Percentiles rank a stretch among this genome's conserved stretches.
Conservation (phyloP, 2,888 invertebrate genomes). For the Villa cingulata region DNA sequence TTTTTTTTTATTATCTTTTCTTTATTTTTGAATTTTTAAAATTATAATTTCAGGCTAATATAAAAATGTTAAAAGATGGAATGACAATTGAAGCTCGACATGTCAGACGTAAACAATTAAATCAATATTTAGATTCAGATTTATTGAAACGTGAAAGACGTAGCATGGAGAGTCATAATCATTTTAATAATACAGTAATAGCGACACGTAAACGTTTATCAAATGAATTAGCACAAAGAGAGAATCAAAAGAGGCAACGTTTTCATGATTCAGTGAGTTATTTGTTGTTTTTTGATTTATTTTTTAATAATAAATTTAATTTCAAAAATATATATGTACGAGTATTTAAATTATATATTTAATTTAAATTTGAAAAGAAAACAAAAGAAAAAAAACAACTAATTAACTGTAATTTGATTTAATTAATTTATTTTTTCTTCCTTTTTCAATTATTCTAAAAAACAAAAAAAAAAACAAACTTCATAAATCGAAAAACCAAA, state of each 20-base stretch:
- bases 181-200: slow-evolving; percentile 28
- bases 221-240: slow-evolving; percentile 27
- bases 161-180: slow-evolving; percentile 38
- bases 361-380: background rate
- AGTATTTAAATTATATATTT: too few relatives aligned
- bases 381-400: too few relatives aligned
- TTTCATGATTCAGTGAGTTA: slow-evolving; percentile 31
- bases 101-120: slow-evolving; percentile 66
- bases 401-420: too few relatives aligned
- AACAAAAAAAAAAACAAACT: too few relatives aligned
- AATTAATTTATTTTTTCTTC: too few relatives aligned
- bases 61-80: slow-evolving; percentile 53
- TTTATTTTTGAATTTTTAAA: too few relatives aligned
- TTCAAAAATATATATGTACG: too few relatives aligned
- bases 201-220: slow-evolving; percentile 34
- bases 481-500: too few relatives aligned
- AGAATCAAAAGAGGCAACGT: slow-evolving; percentile 18
- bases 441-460: too few relatives aligned
- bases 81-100: slow-evolving; percentile 77
- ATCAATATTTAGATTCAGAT: slow-evolving; percentile 56
- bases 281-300: too few relatives aligned
- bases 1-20: slow-evolving; percentile 13
- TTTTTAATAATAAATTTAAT: too few relatives aligned
- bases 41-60: slow-evolving; percentile 42
- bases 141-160: slow-evolving; percentile 59